Conservation (phyloP, 2,113 vertebrate genomes). For the Toxostoma redivivum region DNA sequence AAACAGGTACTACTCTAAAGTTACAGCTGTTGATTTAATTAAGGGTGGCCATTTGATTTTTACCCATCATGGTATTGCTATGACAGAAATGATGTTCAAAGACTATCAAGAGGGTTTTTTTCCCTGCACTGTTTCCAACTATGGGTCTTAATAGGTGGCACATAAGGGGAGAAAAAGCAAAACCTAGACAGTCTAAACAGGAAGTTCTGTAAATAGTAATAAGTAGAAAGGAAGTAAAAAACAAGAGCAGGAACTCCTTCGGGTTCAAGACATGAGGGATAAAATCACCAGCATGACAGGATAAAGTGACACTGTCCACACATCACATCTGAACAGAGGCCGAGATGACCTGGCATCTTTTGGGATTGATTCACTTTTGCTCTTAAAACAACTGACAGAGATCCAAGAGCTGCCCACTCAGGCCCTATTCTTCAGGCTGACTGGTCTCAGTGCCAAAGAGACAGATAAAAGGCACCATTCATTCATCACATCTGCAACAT, state of each 20-base stretch:
- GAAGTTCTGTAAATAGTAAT: neutral
- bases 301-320: neutral
- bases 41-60: neutral
- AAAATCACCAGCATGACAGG: neutral
- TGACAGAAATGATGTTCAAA: neutral
- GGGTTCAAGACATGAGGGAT: neutral
- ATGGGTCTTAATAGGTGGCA: neutral
- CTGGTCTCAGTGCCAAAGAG: neutral
- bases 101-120: neutral
- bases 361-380: neutral
- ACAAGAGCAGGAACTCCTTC: neutral
- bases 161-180: accelerated
- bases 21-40: neutral
- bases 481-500: neutral
- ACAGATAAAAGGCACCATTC: neutral
- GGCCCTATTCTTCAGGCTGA: neutral
- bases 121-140: neutral
- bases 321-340: neutral
- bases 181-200: neutral
- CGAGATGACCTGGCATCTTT: neutral
- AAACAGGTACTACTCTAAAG: neutral
- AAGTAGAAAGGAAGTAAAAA: neutral
- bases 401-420: neutral
- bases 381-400: neutral
- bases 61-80: neutral